A percentile compares a stretch with the other conserved stretches of the same genome.
Conservation (phyloP, 2,888 invertebrate species). For the Anodontia alba region DNA sequence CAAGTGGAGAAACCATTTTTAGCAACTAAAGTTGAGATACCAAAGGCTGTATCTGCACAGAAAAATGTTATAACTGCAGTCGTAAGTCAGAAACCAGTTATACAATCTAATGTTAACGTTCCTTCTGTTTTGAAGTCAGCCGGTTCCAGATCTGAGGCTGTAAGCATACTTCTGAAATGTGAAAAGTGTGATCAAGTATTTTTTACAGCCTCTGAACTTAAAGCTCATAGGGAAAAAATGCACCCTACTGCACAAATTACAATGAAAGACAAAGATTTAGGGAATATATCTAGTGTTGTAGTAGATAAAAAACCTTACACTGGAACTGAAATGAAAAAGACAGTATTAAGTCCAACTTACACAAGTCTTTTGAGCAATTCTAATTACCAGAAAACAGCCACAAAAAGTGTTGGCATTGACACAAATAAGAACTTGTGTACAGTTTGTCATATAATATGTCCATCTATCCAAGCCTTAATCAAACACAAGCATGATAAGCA, state of each 20-base stretch:
- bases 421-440: background rate
- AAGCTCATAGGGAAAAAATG: background rate
- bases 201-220: constrained; percentile 1
- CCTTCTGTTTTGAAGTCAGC: background rate
- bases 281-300: background rate
- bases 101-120: background rate
- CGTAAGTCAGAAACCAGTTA: background rate
- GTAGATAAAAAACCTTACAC: background rate
- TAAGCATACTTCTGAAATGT: constrained; percentile 11
- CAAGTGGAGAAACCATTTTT: background rate
- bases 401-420: background rate
- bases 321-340: background rate
- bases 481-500: constrained; percentile 10
- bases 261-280: background rate
- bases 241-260: background rate
- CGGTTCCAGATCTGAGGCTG: background rate
- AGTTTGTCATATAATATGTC: constrained; percentile 1
- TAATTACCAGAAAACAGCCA: too few species aligned
- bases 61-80: background rate
- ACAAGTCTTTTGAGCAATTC: too few species aligned
- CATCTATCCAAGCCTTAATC: background rate
- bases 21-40: background rate
- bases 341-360: too few species aligned
- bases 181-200: constrained; percentile 10
- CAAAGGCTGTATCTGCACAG: background rate